Conservation (phyloP, 2,797 vertebrate species). For the Tadarida brasiliensis region DNA sequence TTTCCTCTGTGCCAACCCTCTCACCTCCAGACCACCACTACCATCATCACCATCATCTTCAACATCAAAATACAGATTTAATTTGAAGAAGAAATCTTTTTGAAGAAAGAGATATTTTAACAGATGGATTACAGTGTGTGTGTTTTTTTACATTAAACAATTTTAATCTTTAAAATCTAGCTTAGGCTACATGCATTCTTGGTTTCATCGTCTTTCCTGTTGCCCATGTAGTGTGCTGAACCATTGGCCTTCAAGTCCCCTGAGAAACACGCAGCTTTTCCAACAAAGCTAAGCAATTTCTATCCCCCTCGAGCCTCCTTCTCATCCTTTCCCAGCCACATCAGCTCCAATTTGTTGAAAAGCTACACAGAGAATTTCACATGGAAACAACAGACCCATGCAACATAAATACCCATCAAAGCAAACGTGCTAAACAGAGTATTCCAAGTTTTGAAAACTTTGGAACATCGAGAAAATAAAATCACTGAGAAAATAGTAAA, state of each 20-base stretch:
- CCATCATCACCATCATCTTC: neutral
- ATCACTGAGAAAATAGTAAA: constrained; percentile 50
- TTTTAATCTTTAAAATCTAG: constrained; percentile 16
- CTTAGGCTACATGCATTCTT: neutral
- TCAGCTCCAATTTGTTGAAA: constrained; percentile 19
- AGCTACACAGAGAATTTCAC: constrained; percentile 26
- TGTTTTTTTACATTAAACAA: neutral
- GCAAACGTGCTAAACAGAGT: neutral
- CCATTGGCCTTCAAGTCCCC: neutral
- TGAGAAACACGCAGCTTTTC: neutral
- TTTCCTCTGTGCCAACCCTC: neutral
- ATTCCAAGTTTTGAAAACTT: constrained; percentile 57
- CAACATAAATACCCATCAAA: neutral
- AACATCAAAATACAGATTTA: constrained; percentile 12
- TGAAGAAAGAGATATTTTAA: constrained; percentile 42
- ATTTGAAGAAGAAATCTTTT: neutral
- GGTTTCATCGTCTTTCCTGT: neutral
- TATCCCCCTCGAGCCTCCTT: neutral
- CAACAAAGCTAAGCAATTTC: neutral
- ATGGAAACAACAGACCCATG: constrained; percentile 25
- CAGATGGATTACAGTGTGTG: neutral
- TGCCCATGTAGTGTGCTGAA: neutral
- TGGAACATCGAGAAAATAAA: constrained; percentile 59
- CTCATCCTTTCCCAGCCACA: neutral
- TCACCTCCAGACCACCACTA: neutral